These are phyloP conservation scores for Eupsittula cactorum DNA, from an alignment of 2,113 vertebrate species.

Conservation along the genomic window DNA sequence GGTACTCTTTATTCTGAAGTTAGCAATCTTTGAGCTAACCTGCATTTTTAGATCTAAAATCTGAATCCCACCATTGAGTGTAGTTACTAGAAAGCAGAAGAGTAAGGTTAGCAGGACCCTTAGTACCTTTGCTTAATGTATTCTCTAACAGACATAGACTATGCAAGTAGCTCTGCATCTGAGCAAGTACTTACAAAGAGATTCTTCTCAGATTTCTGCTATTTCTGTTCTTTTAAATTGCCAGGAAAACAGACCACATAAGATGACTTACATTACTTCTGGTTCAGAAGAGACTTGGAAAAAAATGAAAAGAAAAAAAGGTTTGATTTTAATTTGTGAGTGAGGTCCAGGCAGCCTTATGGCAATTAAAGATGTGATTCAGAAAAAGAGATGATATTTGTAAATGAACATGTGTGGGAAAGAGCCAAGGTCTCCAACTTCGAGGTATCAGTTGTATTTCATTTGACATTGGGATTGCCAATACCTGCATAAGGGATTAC, in stretches of 20 bases:
- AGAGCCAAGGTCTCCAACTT: neutral
- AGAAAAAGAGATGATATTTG: neutral
- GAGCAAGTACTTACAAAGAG: neutral
- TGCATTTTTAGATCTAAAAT: neutral
- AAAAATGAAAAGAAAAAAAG: constrained; percentile 3
- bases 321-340: neutral
- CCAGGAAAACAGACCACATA: constrained; percentile 43
- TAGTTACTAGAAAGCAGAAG: neutral
- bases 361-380: neutral
- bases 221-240: constrained; percentile 17
- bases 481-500: neutral
- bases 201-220: neutral
- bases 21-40: neutral
- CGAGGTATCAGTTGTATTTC: neutral
- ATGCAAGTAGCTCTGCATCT: neutral
- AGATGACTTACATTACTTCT: constrained; percentile 31
- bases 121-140: neutral
- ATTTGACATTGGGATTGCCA: neutral
- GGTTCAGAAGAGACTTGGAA: constrained; percentile 6
- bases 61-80: neutral
- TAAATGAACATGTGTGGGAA: neutral
- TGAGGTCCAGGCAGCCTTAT: neutral
- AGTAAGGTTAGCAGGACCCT: neutral
- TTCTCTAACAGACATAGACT: neutral
- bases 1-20: neutral